Evolutionary conservation across 2,113 vertebrate species (phyloP), one percentile per base, ranked within the genome.

Genomic region (Tursiops truncatus): DNA sequence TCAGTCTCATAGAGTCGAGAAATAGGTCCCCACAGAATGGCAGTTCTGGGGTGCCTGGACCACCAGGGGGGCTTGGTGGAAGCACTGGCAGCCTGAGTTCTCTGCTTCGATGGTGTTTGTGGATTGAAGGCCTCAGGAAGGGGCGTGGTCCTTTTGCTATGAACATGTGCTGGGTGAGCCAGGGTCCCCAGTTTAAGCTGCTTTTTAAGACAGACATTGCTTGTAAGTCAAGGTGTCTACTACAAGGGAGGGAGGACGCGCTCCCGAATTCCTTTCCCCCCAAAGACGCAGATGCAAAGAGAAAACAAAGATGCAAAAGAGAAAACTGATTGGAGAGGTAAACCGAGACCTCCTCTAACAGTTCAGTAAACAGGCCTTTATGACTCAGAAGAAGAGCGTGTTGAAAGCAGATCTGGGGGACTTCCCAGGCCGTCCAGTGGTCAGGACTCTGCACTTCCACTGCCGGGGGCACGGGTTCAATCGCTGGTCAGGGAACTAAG

Each of bases 131-230:
- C 60, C 63, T 92, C 80, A 31, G 36, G 65, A 47, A 74, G 71
- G 25, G 36, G 8, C 47, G 13, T 65, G 21, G 47, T 56, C 47
- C 67, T 80, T 41, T 23, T 14, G 20, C 6, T 21, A 60, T n/a
- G 67, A 82, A 65, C 6, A 23, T 0, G 0, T 6, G 65, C 1
- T 6, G 10, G 0, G 0, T 4, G 2, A 74, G 6, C 26, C 15
- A 5, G 33, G 47, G 8, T 2, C 62, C 80, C 47, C 23, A 38
- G 53, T 44, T 28, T 28, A 83, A n/a, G 70, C 85, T 26, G 17
- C 62, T 63, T 25, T 50, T 70, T n/a, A 73, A 36, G 23, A 36
- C 31, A 73, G 65, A 56, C 21, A 21, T 58, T 58, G 36, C 58
- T 67, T 38, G 3, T 41, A 25, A 63, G 56, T 85, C 65, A n/a